Evolutionary conservation across 2,888 invertebrate species (phyloP), one percentile per base, ranked within the genome.

Genomic region (Spilosoma lubricipeda): DNA sequence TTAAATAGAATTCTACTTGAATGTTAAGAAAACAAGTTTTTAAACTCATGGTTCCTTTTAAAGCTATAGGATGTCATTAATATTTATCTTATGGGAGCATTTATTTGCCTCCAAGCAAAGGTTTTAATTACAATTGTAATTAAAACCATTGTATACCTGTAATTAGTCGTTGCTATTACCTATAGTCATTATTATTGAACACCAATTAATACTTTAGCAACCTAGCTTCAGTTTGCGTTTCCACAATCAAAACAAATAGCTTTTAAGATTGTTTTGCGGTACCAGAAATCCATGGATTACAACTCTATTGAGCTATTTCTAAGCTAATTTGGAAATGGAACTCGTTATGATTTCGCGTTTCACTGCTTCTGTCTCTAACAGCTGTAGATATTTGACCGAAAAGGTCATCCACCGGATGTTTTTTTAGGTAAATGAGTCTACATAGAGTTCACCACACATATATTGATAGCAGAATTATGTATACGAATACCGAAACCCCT

Each of bases 181-280:
- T 56, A 56, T 9, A 23, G 52, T n/a, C 3, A 56, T 56, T n/a
- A n/a, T n/a, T 56, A 56, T 56, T 56, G 52, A 56, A n/a, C 11
- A 56, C 7, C 23, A n/a, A 56, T 23, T n/a, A 56, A 56, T 56
- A 56, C 9, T 52, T 52, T 23, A 52, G 20, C 52, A 8, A 52
- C 8, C n/a, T 23, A 56, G 7, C 23, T 56, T 56, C 23, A 20
- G 52, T 56, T 56, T 56, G 52, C 11, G 52, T n/a, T 56, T 56
- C 52, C 3, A n/a, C n/a, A n/a, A 56, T n/a, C n/a, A 56, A 56
- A n/a, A n/a, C 11, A 56, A 56, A 65, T 13, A 18, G 71, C 33
- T 36, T n/a, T 65, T 52, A n/a, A 36, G 65, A 52, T 71, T 71
- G 64, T 70, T 70, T 64, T 30, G 70, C 33, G 45, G 45, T 70